Base-by-base conservation (phyloP, 2,888 invertebrate species). In the Pecten maximus region DNA sequence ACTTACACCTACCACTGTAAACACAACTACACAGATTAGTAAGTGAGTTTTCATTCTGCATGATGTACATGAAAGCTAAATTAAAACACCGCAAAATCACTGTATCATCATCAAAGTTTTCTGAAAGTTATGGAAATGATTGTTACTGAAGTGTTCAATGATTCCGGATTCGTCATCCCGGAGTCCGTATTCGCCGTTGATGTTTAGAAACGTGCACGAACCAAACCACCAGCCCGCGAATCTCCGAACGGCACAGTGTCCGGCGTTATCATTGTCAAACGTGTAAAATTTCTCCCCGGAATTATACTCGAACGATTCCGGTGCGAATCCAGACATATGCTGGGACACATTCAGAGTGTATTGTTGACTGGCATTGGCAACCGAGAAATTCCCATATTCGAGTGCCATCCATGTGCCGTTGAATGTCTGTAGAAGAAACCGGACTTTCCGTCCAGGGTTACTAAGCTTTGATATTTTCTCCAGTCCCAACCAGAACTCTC, bases 231-330 rank as follows among this genome's bases (percentile, higher is more conserved):
- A 74, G 12, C 74, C 74, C 6, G 35, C 28, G 28, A 74, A 74
- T 15, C 74, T 74, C 1, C 74, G 74, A 35, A 74, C 74, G 35
- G 74, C 74, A 28, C 74, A 74, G 28, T 74, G 35, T 4, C 2
- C 35, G 0, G 8, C 8, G 35, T 74, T 74, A 74, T 74, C 74
- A 10, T 10, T 19, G 35, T 74, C 74, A 35, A 12, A 74, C 10
- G 74, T 74, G 74, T 28, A 74, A 74, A 74, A 74, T 35, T 74
- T 74, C 74, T 35, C 35, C 8, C 74, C 74, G 74, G 74, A 74
- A 35, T 74, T 74, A 10, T 74, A 74, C 23, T 28, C 28, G 35
- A 74, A 74, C 35, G 74, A 35, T 35, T 35, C 74, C 35, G 74
- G 35, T 2, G 28, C 19, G 10, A 74, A 74, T 74, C 74, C 74